Base-by-base conservation (phyloP, 2,888 invertebrate species). In the Micoletzkya japonica region DNA sequence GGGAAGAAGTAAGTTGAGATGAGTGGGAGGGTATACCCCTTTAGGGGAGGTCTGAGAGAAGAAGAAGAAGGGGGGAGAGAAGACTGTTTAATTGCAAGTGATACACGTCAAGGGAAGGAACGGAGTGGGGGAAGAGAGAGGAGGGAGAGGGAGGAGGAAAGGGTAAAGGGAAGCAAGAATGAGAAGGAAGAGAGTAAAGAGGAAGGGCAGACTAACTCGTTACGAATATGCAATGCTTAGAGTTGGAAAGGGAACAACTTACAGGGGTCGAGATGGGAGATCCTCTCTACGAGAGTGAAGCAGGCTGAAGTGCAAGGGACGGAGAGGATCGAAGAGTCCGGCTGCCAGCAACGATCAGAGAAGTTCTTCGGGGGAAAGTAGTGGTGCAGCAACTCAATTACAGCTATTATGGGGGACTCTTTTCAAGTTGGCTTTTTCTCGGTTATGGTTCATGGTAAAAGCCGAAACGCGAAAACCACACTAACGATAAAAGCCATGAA, bases 311-410 rank as follows among this genome's bases (percentile, higher is more conserved):
- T 69, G 66, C 82, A 82, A 14, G 78, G 76, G 1, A 80, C 78
- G 1, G 75, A 68, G 10, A 80, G 80, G 37, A 82, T 79, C 26
- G 76, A 76, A n/a, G 60, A 68, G 20, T 69, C 61, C 30, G 76
- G 77, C 36, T 71, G 52, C 75, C 75, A 75, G 50, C 77, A 76
- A 3, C 70, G 70, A 70, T 82, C 82, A 20, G 82, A 81, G 71
- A 82, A 82, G 69, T 82, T 82, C 70, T 81, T 81, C 4, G 82
- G 82, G n/a, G 82, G 82, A 68, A 76, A 82, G 57, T 82, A 82
- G 68, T 82, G 80, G 59, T 77, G 74, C 73, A 82, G 78, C 37
- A 82, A 61, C 70, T 77, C 73, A 63, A 63, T 6, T n/a, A n/a
- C n/a, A n/a, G n/a, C n/a, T n/a, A n/a, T n/a, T n/a, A n/a, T n/a